phyloP scores from a whole-genome alignment of 2,888 invertebrate genomes.

The Nesidiocoris tenuis region DNA sequence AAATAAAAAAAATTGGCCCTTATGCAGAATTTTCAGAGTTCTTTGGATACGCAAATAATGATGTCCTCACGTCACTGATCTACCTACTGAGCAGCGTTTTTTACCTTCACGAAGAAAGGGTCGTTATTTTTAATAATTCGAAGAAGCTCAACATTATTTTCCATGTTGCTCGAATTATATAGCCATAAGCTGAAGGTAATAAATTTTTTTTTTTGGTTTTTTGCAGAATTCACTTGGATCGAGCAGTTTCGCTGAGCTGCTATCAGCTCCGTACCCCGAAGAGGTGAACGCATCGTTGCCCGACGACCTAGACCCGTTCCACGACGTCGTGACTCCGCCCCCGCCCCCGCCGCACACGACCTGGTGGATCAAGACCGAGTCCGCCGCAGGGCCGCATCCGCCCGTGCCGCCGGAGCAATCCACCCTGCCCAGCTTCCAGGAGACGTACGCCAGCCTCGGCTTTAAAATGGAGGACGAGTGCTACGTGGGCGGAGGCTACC shows the following conservation, averaged over 20 bases:
- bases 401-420: slow-evolving; percentile 33
- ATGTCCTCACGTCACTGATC: too few species aligned
- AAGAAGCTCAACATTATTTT: slow-evolving; percentile 1
- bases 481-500: slow-evolving; percentile 56
- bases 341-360: slow-evolving; percentile 52
- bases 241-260: slow-evolving; percentile 73
- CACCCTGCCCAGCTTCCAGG: slow-evolving; percentile 77
- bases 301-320: slow-evolving; percentile 73
- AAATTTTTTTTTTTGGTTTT: slow-evolving; percentile 27
- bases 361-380: slow-evolving; percentile 28
- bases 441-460: slow-evolving; percentile 68
- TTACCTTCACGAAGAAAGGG: too few species aligned
- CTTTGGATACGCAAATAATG: too few species aligned
- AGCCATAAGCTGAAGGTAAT: too few species aligned
- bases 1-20: too few species aligned
- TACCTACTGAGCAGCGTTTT: too few species aligned
- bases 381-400: slow-evolving; percentile 1
- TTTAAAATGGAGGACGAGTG: slow-evolving; percentile 87
- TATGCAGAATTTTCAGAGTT: too few species aligned
- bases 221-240: slow-evolving; percentile 75
- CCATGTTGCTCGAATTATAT: too few species aligned
- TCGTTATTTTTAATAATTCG: too few species aligned
- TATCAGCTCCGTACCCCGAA: slow-evolving; percentile 72
- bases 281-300: slow-evolving; percentile 69
- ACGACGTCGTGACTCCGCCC: slow-evolving; percentile 55